Percentiles rank a stretch among this genome's conserved stretches.
Evolutionary conservation across 2,113 vertebrate species (phyloP).

Genomic region (Melanocharis versteri): DNA sequence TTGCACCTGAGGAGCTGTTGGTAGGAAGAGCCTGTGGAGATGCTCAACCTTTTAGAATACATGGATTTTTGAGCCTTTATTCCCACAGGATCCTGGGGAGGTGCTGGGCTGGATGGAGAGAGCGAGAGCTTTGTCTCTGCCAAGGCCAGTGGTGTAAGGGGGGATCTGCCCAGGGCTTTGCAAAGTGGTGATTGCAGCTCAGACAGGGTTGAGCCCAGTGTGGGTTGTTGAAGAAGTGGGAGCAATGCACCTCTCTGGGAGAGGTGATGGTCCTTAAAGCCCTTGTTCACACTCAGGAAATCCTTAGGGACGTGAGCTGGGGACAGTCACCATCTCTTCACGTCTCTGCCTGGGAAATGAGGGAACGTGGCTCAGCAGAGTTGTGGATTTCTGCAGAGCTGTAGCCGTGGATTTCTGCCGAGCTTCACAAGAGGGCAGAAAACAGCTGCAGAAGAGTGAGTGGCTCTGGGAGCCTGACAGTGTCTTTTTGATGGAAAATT

Average conservation of each 20-base stretch:
- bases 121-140: not conserved
- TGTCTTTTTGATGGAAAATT: not conserved
- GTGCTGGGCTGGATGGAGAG: not conserved
- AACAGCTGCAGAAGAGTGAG: not conserved
- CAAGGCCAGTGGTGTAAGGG: not conserved
- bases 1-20: not conserved
- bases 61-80: not conserved
- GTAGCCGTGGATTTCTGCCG: not conserved
- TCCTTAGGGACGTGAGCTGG: not conserved
- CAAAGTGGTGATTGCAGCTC: not conserved
- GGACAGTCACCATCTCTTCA: not conserved
- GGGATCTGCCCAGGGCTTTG: not conserved
- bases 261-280: not conserved
- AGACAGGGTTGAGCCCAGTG: not conserved
- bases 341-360: not conserved
- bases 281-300: not conserved
- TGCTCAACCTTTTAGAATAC: not conserved
- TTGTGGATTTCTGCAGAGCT: not conserved
- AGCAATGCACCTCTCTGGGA: not conserved
- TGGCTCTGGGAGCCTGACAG: not conserved
- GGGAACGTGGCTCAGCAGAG: not conserved
- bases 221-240: not conserved
- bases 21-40: not conserved
- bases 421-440: conserved; percentile 65
- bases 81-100: not conserved